These are phyloP conservation scores for Nasua narica DNA, from an alignment of 2,797 vertebrate species.

Conservation along the genomic window DNA sequence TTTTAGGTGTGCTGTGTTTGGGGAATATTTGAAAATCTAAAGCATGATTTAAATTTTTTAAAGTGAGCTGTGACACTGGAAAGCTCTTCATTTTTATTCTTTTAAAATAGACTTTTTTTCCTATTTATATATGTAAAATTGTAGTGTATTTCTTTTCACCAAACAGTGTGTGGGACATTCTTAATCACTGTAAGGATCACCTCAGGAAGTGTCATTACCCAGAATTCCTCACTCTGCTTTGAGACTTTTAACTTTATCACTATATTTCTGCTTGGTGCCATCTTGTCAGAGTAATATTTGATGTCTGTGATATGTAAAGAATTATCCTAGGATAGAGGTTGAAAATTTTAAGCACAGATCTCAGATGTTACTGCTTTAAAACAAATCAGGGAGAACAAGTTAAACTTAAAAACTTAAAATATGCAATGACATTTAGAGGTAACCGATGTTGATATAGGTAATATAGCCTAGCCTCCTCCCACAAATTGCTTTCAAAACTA, in stretches of 20 bases:
- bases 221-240: constrained; percentile 79
- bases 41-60: constrained; percentile 86
- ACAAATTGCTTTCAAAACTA: constrained; percentile 52
- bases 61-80: constrained; percentile 88
- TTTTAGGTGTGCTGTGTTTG: constrained; percentile 91
- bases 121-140: constrained; percentile 84
- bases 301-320: constrained; percentile 42
- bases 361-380: constrained; percentile 60
- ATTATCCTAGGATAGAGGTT: constrained; percentile 28
- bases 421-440: constrained; percentile 78
- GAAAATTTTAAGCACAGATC: constrained; percentile 50
- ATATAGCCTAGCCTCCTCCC: constrained; percentile 45
- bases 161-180: constrained; percentile 82
- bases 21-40: constrained; percentile 86
- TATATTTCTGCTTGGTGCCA: constrained; percentile 85
- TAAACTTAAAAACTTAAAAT: constrained; percentile 55
- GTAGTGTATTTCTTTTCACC: constrained; percentile 73
- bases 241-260: constrained; percentile 73
- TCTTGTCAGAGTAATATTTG: constrained; percentile 64
- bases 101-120: constrained; percentile 75
- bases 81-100: constrained; percentile 83
- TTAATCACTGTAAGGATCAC: constrained; percentile 88
- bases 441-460: constrained; percentile 56
- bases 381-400: constrained; percentile 81
- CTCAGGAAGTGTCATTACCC: constrained; percentile 93